phyloP scores from a whole-genome alignment of 2,113 vertebrate genomes.

The Castor canadensis region DNA sequence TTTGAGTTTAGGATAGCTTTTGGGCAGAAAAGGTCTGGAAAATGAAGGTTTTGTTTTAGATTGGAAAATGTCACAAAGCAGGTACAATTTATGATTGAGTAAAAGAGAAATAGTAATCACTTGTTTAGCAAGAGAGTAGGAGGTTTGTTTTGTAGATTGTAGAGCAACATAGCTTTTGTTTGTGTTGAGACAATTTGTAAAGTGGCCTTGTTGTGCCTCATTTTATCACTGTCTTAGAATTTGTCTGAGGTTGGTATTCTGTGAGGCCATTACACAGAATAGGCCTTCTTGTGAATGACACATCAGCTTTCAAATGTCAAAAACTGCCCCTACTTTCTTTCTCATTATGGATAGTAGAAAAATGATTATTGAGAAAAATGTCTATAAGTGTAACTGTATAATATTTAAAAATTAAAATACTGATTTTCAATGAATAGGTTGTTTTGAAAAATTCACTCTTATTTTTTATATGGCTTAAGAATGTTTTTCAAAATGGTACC shows the following conservation, averaged over 20 bases:
- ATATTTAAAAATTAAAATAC: not conserved
- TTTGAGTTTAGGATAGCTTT: not conserved
- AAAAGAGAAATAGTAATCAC: not conserved
- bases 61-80: not conserved
- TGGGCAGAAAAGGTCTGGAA: not conserved
- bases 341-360: not conserved
- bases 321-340: not conserved
- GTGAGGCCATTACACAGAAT: accelerated
- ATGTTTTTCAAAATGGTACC: not conserved
- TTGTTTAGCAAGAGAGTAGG: not conserved
- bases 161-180: not conserved
- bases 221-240: not conserved
- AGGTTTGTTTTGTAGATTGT: not conserved
- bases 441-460: not conserved
- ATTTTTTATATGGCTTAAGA: not conserved
- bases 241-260: not conserved
- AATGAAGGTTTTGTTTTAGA: not conserved
- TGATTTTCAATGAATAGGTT: not conserved
- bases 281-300: not conserved
- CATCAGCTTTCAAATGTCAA: not conserved
- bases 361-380: not conserved
- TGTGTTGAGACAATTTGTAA: not conserved
- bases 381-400: not conserved
- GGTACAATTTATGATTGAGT: not conserved
- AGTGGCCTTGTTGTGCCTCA: not conserved